These are phyloP conservation scores for Furcifer pardalis DNA, from an alignment of 2,797 vertebrate species.

Conservation along the genomic window DNA sequence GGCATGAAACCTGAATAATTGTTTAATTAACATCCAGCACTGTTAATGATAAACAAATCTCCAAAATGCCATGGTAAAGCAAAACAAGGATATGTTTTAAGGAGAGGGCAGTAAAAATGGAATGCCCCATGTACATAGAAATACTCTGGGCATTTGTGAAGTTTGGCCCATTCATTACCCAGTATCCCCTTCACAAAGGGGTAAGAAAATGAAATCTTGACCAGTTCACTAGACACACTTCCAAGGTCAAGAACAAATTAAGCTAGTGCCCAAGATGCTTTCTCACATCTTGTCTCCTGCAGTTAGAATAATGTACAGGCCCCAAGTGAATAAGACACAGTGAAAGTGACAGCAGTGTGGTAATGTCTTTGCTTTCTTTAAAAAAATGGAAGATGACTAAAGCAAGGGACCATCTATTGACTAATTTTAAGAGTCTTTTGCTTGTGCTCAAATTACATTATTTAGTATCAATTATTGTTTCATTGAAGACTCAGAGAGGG, in stretches of 20 bases:
- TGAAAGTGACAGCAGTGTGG: conserved; percentile 60
- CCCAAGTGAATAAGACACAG: conserved; percentile 27
- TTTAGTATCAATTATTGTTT: conserved; percentile 75
- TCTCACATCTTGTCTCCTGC: not conserved
- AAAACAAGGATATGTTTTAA: not conserved
- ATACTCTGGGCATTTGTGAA: too few relatives aligned
- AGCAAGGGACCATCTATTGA: conserved; percentile 59
- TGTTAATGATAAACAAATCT: not conserved
- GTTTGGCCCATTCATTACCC: not conserved
- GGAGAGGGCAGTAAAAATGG: not conserved
- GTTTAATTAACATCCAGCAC: not conserved
- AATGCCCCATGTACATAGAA: not conserved
- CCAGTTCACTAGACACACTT: not conserved
- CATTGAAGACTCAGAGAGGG: conserved; percentile 66
- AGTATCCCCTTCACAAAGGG: not conserved
- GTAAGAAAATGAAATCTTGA: not conserved
- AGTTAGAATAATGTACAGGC: conserved; percentile 24
- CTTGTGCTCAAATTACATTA: conserved; percentile 66
- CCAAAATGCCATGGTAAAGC: not conserved
- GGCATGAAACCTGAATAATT: not conserved
- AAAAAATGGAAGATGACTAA: conserved; percentile 21
- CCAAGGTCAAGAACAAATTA: not conserved
- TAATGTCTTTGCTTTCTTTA: conserved; percentile 7
- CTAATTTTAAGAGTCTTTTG: conserved; percentile 71
- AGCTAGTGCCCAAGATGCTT: not conserved